phyloP scores from a whole-genome alignment of 2,113 vertebrate species.

The Motacilla alba region DNA sequence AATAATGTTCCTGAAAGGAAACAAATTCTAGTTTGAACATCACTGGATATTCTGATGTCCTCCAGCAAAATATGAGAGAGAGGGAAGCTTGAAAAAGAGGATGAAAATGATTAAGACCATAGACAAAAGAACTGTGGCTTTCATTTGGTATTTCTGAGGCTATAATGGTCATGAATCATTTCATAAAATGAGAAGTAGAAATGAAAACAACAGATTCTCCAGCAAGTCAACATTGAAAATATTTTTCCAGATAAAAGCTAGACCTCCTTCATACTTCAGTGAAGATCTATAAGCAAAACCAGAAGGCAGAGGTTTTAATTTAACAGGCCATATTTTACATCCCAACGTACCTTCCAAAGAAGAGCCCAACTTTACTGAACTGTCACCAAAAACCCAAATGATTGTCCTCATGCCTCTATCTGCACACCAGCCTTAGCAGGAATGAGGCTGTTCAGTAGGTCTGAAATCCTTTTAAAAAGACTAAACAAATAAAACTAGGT shows the following conservation, averaged over 20 bases:
- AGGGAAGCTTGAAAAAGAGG: constrained; percentile 31
- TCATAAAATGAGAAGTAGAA: constrained; percentile 54
- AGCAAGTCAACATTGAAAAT: constrained; percentile 46
- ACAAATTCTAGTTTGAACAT: constrained; percentile 22
- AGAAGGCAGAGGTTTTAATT: constrained; percentile 7
- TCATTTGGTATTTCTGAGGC: constrained; percentile 58
- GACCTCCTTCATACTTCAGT: not conserved
- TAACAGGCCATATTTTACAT: not conserved
- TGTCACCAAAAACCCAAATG: accelerated
- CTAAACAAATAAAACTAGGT: not conserved
- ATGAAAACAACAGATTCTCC: constrained; percentile 53
- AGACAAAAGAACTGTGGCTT: constrained; percentile 60
- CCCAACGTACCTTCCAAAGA: not conserved
- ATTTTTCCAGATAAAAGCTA: constrained; percentile 46
- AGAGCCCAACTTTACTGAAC: not conserved
- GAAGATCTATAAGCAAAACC: not conserved
- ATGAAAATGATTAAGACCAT: constrained; percentile 57
- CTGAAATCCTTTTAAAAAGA: not conserved
- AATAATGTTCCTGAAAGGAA: constrained; percentile 30
- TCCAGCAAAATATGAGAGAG: constrained; percentile 46
- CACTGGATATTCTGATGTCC: constrained; percentile 38
- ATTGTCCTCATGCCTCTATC: not conserved
- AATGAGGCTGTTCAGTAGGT: not conserved
- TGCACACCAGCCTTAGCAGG: not conserved
- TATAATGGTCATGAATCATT: constrained; percentile 62